Percentiles rank a stretch among this genome's conserved stretches.
Evolutionary conservation across 2,888 invertebrate genomes (phyloP).

Genomic region (Drosophila multiciliata): DNA sequence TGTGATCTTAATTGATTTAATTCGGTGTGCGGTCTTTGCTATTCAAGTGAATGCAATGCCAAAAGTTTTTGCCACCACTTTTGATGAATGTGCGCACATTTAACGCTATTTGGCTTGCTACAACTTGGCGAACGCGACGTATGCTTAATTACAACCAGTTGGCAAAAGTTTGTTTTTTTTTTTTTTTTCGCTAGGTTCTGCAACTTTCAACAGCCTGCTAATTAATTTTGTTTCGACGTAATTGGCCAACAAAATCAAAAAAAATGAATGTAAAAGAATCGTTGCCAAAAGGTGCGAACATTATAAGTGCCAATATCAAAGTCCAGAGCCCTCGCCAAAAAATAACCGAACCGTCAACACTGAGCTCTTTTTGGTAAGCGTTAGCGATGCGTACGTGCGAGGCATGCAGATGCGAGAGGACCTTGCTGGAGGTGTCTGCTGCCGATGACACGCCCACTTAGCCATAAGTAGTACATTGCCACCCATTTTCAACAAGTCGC

Average conservation of each 20-base stretch:
- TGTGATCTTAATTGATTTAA: constrained; percentile 64
- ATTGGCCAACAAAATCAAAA: constrained; percentile 45
- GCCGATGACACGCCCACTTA: constrained; percentile 58
- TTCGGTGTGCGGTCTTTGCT: constrained; percentile 26
- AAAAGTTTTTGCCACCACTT: constrained; percentile 49
- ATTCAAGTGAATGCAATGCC: constrained; percentile 16
- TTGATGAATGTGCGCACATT: constrained; percentile 70
- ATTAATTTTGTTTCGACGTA: constrained; percentile 66
- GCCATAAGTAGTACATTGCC: constrained; percentile 53
- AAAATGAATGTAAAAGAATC: constrained; percentile 41
- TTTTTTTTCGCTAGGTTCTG: constrained; percentile 15
- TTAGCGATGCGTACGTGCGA: constrained; percentile 57
- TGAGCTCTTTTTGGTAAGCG: constrained; percentile 18
- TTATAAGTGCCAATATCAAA: constrained; percentile 43
- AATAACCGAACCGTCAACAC: constrained; percentile 18
- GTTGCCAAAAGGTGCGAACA: constrained; percentile 55
- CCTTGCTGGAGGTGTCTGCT: constrained; percentile 1
- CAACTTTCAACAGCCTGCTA: constrained; percentile 59
- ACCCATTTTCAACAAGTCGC: constrained; percentile 40
- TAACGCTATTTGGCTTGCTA: constrained; percentile 42
- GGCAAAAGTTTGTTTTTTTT: constrained; percentile 37
- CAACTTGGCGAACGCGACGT: constrained; percentile 37
- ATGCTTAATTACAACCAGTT: constrained; percentile 63
- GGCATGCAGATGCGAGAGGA: constrained; percentile 45
- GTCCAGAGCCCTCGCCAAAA: constrained; percentile 32